Evolutionary conservation across 1,140 invertebrate species (phyloP).

Genomic region (Heliconius eleuchia): DNA sequence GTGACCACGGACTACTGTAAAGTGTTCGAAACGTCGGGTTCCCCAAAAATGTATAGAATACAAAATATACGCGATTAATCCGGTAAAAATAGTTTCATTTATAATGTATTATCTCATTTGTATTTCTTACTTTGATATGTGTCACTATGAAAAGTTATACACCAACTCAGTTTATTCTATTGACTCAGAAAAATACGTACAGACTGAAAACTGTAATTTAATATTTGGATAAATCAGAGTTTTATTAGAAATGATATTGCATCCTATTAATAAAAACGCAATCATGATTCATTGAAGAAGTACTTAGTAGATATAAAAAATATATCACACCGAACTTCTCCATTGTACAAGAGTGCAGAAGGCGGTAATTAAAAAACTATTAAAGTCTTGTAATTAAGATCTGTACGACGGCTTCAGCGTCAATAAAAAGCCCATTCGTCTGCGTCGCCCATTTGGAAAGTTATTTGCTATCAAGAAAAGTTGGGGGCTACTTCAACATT

Average conservation of each 20-base stretch:
- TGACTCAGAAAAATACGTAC: not conserved
- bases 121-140: too few species aligned
- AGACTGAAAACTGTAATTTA: not conserved
- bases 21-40: too few species aligned
- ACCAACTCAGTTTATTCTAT: not conserved
- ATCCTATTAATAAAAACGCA: not conserved
- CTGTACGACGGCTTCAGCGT: conserved; percentile 16
- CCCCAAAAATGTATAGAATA: too few species aligned
- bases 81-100: too few species aligned
- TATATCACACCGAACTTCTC: not conserved
- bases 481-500: conserved; percentile 4
- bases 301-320: not conserved
- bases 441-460: conserved; percentile 9
- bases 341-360: conserved; percentile 18
- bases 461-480: conserved; percentile 15
- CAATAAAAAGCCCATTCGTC: conserved; percentile 12
- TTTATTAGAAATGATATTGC: not conserved
- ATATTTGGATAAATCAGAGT: not conserved
- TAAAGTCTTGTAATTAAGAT: conserved; percentile 20
- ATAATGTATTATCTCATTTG: too few species aligned
- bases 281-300: not conserved
- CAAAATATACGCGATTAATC: too few species aligned
- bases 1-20: too few species aligned
- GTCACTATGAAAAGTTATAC: too few species aligned
- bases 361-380: conserved; percentile 22